These are phyloP conservation scores for Accipiter cooperii DNA, from an alignment of 2,113 vertebrate species.

Conservation along the genomic window DNA sequence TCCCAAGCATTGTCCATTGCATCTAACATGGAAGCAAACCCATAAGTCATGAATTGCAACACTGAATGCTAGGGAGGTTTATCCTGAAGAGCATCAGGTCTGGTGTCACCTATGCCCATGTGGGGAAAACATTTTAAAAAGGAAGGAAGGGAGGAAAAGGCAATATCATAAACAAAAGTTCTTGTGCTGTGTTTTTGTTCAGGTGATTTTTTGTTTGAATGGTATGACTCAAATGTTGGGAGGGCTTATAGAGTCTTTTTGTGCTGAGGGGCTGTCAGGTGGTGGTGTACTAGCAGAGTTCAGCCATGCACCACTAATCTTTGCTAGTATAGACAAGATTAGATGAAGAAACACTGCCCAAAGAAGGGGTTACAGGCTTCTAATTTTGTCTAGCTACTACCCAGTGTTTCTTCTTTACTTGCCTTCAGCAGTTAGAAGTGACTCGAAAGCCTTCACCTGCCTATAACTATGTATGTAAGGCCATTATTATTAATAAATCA, in stretches of 20 bases:
- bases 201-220: background rate
- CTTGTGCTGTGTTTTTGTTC: background rate
- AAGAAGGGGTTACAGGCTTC: background rate
- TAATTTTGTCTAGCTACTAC: background rate
- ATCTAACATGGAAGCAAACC: background rate
- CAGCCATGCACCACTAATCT: background rate
- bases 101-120: background rate
- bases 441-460: background rate
- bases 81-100: background rate
- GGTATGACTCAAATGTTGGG: background rate
- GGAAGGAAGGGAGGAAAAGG: background rate
- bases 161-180: background rate
- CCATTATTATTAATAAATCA: constrained; percentile 5
- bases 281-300: background rate
- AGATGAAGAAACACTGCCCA: background rate
- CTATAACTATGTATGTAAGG: background rate
- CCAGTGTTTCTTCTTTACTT: background rate
- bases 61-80: background rate
- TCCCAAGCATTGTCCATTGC: background rate
- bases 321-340: background rate
- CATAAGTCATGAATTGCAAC: background rate
- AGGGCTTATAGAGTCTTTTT: background rate
- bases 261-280: background rate
- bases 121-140: background rate
- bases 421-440: background rate